Conservation (phyloP, 2,797 vertebrate genomes). For the Margarornis squamiger region DNA sequence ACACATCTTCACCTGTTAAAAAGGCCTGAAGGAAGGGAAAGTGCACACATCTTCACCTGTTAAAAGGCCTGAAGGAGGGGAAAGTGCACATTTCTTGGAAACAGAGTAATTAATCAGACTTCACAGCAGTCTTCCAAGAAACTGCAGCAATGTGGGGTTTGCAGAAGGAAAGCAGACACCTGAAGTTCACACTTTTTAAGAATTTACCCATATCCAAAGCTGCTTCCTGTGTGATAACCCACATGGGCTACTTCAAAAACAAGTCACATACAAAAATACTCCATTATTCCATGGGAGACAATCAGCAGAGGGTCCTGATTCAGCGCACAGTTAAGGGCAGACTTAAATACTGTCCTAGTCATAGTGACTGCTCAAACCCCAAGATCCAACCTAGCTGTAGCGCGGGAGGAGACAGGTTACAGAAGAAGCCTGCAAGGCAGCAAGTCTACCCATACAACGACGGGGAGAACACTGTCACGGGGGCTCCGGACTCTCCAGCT, state of each 20-base stretch:
- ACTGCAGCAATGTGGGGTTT: not conserved
- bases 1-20: no score
- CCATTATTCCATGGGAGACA: not conserved
- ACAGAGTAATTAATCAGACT: not conserved
- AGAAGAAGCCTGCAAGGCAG: no score
- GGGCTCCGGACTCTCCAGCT: accelerated
- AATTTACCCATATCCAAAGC: not conserved
- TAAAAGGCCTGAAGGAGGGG: accelerated
- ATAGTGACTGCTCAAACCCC: not conserved
- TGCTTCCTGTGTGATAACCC: not conserved
- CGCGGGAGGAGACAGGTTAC: accelerated
- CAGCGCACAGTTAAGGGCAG: not conserved
- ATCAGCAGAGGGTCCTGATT: not conserved
- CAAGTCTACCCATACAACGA: accelerated
- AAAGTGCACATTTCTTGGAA: not conserved
- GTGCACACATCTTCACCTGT: no score
- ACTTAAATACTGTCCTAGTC: not conserved
- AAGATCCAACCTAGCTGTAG: accelerated
- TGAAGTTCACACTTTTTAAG: not conserved
- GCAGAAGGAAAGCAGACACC: not conserved
- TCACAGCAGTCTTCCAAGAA: not conserved
- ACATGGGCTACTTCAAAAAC: not conserved
- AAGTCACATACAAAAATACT: not conserved
- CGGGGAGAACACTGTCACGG: accelerated
- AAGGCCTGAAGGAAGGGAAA: not conserved